These are phyloP conservation scores for Lepilemur septentrionalis DNA, from an alignment of 2,797 vertebrate genomes.

Conservation along the genomic window DNA sequence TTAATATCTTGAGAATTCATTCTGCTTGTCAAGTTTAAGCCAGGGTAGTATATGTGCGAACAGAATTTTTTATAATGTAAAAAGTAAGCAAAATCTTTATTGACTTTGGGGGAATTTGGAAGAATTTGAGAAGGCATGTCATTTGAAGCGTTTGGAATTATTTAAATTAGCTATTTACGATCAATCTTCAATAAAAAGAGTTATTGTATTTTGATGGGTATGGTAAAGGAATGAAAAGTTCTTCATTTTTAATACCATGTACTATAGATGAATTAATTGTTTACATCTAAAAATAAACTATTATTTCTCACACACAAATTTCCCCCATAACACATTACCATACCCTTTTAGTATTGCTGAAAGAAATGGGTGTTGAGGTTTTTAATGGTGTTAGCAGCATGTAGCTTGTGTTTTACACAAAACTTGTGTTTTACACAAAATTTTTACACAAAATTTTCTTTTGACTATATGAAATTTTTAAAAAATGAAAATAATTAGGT, in stretches of 20 bases:
- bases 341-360: background rate
- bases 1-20: background rate
- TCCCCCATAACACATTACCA: background rate
- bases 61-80: background rate
- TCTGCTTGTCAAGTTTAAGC: background rate
- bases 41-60: background rate
- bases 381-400: background rate
- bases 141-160: background rate
- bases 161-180: background rate
- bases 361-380: background rate
- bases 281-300: conserved; percentile 18
- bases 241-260: background rate
- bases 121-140: background rate
- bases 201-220: background rate
- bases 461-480: background rate
- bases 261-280: background rate
- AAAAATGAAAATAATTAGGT: background rate
- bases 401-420: background rate
- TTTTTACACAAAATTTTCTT: background rate
- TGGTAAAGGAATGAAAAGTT: background rate
- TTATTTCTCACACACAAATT: background rate
- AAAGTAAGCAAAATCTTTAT: background rate
- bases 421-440: background rate
- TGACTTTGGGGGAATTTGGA: background rate
- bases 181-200: background rate